phyloP scores from a whole-genome alignment of 2,888 invertebrate genomes.

The Marasmarcha lunaedactyla region DNA sequence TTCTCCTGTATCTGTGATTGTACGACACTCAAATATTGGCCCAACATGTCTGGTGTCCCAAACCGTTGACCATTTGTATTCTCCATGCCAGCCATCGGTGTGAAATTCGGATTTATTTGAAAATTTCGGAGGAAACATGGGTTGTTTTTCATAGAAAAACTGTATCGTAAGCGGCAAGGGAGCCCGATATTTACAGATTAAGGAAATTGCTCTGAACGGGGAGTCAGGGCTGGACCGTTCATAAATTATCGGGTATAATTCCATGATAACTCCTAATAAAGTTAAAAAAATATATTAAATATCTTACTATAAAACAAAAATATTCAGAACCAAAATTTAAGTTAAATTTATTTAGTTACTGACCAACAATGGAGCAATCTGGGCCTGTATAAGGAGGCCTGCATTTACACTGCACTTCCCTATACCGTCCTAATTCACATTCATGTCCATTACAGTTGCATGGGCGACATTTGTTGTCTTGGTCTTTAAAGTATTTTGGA shows the following conservation, averaged over 20 bases:
- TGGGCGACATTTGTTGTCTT: conserved; percentile 70
- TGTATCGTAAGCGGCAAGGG: conserved; percentile 48
- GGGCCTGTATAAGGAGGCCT: conserved; percentile 76
- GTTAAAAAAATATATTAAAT: conserved; percentile 8
- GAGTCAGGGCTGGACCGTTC: conserved; percentile 22
- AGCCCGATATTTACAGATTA: conserved; percentile 52
- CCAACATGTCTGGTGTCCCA: conserved; percentile 38
- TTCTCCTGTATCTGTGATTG: conserved; percentile 38
- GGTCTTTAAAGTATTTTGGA: conserved; percentile 78
- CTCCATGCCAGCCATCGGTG: conserved; percentile 44
- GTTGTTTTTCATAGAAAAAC: conserved; percentile 37
- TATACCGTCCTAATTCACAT: conserved; percentile 69
- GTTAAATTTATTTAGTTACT: conserved; percentile 11
- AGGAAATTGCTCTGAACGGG: conserved; percentile 28
- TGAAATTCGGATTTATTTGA: conserved; percentile 33
- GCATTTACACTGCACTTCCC: conserved; percentile 78
- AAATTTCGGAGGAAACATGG: conserved; percentile 28
- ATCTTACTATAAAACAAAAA: too few species aligned
- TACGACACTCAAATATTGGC: conserved; percentile 44
- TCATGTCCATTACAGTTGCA: conserved; percentile 86
- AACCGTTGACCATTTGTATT: conserved; percentile 31
- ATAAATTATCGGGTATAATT: conserved; percentile 46
- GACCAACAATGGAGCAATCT: conserved; percentile 66
- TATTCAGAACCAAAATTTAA: neutral
- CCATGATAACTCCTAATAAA: conserved; percentile 49